Percentiles rank a stretch among this genome's conserved stretches.
Conservation (phyloP, 2,888 invertebrate species). For the Microctonus brassicae region DNA sequence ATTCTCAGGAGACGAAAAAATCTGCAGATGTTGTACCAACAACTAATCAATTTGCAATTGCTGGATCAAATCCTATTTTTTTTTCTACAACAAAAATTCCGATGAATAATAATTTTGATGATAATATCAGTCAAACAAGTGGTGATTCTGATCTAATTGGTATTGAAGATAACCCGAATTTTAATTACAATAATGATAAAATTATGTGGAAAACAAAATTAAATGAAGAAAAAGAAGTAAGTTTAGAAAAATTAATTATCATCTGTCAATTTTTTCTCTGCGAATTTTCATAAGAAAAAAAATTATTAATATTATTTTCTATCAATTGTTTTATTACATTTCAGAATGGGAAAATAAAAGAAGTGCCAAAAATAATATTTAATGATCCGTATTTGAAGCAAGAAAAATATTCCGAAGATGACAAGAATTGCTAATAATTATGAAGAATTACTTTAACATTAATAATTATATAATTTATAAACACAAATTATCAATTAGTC, state of each 20-base stretch:
- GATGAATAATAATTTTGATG: slow-evolving; percentile 71
- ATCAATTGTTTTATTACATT: neutral
- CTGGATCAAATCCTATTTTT: slow-evolving; percentile 81
- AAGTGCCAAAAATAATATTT: neutral
- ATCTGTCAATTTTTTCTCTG: no score
- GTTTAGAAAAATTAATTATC: neutral
- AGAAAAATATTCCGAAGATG: neutral
- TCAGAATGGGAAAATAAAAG: neutral
- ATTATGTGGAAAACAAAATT: neutral
- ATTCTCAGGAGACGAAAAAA: slow-evolving; percentile 76
- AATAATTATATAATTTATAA: no score
- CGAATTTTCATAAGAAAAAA: no score
- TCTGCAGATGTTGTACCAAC: slow-evolving; percentile 74
- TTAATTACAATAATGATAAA: slow-evolving; percentile 67
- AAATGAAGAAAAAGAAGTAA: neutral
- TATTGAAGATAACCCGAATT: slow-evolving; percentile 77
- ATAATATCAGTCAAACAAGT: slow-evolving; percentile 71
- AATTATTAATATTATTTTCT: no score
- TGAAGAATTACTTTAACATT: neutral
- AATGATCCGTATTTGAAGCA: neutral
- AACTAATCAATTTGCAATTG: slow-evolving; percentile 79
- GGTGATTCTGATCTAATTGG: slow-evolving; percentile 78
- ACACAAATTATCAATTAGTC: no score
- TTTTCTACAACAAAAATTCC: slow-evolving; percentile 69
- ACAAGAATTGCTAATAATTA: neutral